phyloP scores from a whole-genome alignment of 2,797 vertebrate genomes.

The Neosilurus mollespiculum region DNA sequence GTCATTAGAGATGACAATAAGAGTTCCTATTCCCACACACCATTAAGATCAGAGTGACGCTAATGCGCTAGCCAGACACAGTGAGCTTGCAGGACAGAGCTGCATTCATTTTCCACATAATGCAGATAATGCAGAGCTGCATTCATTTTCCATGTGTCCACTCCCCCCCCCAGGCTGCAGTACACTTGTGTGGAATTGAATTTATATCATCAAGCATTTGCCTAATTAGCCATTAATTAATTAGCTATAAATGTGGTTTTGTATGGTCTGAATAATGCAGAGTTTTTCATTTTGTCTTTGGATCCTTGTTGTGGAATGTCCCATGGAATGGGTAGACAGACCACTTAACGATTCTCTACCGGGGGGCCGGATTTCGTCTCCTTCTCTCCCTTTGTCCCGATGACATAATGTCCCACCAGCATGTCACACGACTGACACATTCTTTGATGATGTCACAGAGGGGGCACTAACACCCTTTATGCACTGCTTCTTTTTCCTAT shows the following conservation, averaged over 20 bases:
- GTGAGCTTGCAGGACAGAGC: constrained; percentile 26
- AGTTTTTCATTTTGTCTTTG: constrained; percentile 36
- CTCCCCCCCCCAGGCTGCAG: background rate
- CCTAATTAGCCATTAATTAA: constrained; percentile 10
- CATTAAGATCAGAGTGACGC: constrained; percentile 57
- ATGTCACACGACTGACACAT: no score
- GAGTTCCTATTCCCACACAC: constrained; percentile 38
- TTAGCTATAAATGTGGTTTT: background rate
- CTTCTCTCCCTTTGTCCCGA: no score
- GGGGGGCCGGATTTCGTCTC: no score
- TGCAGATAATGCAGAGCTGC: background rate
- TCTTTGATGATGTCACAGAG: no score
- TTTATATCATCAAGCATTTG: background rate
- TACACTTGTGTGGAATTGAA: background rate
- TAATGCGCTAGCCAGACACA: constrained; percentile 37
- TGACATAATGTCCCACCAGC: no score
- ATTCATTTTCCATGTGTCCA: constrained; percentile 34
- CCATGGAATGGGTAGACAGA: no score
- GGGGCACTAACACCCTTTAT: no score
- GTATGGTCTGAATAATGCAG: constrained; percentile 25
- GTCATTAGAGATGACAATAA: constrained; percentile 53
- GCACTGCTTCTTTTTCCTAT: background rate
- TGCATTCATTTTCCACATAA: constrained; percentile 23
- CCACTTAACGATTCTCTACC: no score
- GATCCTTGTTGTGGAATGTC: no score